Conservation (phyloP, 2,888 invertebrate species). For the Liodrosophila aerea region DNA sequence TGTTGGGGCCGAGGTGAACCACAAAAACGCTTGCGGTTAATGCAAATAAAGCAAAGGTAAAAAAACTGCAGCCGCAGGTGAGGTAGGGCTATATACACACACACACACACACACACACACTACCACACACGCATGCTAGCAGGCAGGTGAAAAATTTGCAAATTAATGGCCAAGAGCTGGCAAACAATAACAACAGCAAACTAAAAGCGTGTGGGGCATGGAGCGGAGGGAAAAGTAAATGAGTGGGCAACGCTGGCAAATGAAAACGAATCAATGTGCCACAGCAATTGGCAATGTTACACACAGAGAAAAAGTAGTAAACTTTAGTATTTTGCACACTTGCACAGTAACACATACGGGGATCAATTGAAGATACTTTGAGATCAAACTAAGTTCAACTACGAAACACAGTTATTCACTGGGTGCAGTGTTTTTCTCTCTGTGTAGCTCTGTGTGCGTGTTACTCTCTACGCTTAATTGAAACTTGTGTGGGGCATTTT, state of each 20-base stretch:
- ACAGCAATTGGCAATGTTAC: slow-evolving; percentile 34
- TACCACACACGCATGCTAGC: background rate
- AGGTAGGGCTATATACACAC: slow-evolving; percentile 2
- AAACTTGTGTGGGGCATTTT: slow-evolving; percentile 31
- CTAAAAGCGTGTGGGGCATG: background rate
- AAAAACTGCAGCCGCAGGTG: slow-evolving; percentile 31
- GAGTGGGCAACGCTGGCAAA: slow-evolving; percentile 15
- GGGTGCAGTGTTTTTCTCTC: background rate
- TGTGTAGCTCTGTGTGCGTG: slow-evolving; percentile 1
- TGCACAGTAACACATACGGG: too few relatives aligned
- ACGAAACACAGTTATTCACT: too few relatives aligned
- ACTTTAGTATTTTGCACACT: too few relatives aligned
- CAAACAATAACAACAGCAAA: slow-evolving; percentile 17
- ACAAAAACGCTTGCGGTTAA: slow-evolving; percentile 47
- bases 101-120: slow-evolving; percentile 6
- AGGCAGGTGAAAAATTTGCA: slow-evolving; percentile 45
- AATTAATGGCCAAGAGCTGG: slow-evolving; percentile 42
- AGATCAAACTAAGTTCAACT: too few relatives aligned
- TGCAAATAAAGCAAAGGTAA: slow-evolving; percentile 45
- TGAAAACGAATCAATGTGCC: slow-evolving; percentile 34
- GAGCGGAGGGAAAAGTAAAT: background rate
- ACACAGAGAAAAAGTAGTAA: too few relatives aligned
- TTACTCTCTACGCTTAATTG: slow-evolving; percentile 27
- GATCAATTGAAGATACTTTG: too few relatives aligned
- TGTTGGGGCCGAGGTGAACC: slow-evolving; percentile 1